A percentile compares a stretch with the other conserved stretches of the same genome.
Conservation (phyloP, 2,113 vertebrate species). For the Bos indicus region DNA sequence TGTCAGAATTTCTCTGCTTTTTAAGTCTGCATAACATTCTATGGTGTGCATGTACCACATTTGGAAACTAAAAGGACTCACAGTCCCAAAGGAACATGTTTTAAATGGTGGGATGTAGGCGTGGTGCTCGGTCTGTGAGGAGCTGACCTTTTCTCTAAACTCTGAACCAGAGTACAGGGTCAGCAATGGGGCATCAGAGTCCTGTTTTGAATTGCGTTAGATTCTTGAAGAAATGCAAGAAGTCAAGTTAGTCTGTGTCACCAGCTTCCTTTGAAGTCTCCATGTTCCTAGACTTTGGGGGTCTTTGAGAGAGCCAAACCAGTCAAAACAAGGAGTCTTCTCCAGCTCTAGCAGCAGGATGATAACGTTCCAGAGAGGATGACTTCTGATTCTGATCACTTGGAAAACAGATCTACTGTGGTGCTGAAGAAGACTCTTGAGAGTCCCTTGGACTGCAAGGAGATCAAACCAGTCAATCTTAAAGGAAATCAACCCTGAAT, state of each 20-base stretch:
- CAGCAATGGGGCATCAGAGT: background rate
- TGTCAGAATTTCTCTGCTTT: background rate
- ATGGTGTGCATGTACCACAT: background rate
- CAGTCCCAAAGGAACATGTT: background rate
- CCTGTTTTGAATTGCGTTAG: background rate
- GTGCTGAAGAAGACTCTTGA: background rate
- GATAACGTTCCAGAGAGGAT: fast-evolving
- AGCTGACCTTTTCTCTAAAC: background rate
- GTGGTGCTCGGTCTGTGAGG: background rate
- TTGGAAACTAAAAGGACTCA: background rate
- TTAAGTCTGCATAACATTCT: background rate
- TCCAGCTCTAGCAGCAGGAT: background rate
- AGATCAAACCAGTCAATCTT: background rate
- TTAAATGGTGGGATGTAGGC: background rate
- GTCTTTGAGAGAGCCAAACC: background rate
- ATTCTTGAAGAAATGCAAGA: background rate
- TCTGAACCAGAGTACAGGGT: background rate
- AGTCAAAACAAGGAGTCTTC: background rate
- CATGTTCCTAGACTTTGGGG: too few species aligned
- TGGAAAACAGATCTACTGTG: background rate
- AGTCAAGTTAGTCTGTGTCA: background rate
- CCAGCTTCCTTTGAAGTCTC: background rate
- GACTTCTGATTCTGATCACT: background rate
- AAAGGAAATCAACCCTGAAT: background rate
- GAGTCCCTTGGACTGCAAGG: background rate